These are phyloP conservation scores for Epiblema foenella DNA, from an alignment of 2,888 invertebrate species.

Conservation along the genomic window DNA sequence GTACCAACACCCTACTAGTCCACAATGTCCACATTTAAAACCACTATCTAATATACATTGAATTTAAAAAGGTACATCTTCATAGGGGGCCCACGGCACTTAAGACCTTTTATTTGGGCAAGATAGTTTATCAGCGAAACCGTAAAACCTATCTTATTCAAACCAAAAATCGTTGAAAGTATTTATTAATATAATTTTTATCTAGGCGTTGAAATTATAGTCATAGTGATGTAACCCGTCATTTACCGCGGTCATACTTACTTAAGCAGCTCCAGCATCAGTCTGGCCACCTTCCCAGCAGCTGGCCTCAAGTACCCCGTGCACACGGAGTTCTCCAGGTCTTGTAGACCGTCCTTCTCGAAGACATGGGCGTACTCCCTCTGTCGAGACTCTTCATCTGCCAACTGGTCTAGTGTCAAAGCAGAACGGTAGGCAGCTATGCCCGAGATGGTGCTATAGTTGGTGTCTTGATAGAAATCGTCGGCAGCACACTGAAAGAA, in stretches of 20 bases:
- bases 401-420: constrained; percentile 33
- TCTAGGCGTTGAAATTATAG: no score
- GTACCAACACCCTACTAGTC: no score
- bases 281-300: constrained; percentile 31
- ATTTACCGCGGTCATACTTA: not conserved
- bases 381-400: constrained; percentile 12
- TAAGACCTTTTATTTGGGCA: no score
- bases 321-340: constrained; percentile 10
- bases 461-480: constrained; percentile 3
- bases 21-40: no score
- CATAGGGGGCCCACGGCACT: no score
- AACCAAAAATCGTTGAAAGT: no score
- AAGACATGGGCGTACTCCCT: not conserved
- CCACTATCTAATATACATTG: no score
- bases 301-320: constrained; percentile 22
- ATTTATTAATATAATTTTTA: no score
- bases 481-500: constrained; percentile 22
- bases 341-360: constrained; percentile 3
- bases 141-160: no score
- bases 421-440: constrained; percentile 38
- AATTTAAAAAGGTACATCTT: no score
- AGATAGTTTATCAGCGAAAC: no score
- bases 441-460: constrained; percentile 22
- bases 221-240: no score
- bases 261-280: constrained; percentile 37